Conservation (phyloP, 2,888 invertebrate genomes). For the Eledona agricola region DNA sequence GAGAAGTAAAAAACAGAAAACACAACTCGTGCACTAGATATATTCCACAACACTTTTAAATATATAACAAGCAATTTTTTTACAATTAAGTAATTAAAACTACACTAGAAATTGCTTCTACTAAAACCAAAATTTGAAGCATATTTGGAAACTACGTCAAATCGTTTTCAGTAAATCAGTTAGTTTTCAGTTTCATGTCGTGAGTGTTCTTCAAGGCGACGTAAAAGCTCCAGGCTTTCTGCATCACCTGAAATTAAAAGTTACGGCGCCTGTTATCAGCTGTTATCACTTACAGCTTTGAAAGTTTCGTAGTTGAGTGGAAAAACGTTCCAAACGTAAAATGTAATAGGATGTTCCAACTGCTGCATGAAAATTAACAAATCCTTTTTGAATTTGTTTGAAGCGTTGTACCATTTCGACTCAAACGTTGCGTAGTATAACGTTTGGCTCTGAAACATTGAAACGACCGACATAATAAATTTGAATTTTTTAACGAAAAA, state of each 20-base stretch:
- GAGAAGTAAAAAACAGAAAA: no score
- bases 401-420: slow-evolving; percentile 1
- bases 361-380: slow-evolving; percentile 8
- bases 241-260: slow-evolving; percentile 10
- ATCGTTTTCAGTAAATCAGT: no score
- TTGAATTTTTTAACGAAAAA: no score
- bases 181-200: neutral
- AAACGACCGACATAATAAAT: no score
- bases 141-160: no score
- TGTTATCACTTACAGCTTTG: slow-evolving; percentile 1
- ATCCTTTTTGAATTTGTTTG: neutral
- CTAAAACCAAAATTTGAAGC: no score
- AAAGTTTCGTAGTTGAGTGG: slow-evolving; percentile 3
- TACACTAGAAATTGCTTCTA: no score
- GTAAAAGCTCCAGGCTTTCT: slow-evolving; percentile 9
- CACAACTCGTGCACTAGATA: no score
- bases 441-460: slow-evolving; percentile 4
- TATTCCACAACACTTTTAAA: no score
- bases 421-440: slow-evolving; percentile 8
- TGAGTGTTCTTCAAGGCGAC: slow-evolving; percentile 10
- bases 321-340: slow-evolving; percentile 5
- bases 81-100: no score
- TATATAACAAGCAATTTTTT: no score
- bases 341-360: neutral
- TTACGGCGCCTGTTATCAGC: neutral